Percentiles rank a stretch among this genome's conserved stretches.
phyloP scores from a whole-genome alignment of 2,113 vertebrate genomes.

The Crotophaga sulcirostris region DNA sequence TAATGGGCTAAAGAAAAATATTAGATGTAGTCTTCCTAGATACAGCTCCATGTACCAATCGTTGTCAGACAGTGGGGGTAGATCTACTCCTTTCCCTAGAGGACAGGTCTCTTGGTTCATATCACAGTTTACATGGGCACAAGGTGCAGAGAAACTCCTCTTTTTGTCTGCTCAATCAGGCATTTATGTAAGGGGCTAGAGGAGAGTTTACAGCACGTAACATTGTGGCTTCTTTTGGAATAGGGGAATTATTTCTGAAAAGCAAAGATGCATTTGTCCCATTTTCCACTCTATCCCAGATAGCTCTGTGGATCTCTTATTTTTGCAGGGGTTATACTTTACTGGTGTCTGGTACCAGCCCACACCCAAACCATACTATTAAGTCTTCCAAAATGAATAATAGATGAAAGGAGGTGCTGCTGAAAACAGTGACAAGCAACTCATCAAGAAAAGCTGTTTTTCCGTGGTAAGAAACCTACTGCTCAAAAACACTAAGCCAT shows the following conservation, averaged over 20 bases:
- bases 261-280: neutral
- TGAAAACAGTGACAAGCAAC: conserved; percentile 72
- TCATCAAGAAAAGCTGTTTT: conserved; percentile 75
- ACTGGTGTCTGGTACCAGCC: conserved; percentile 57
- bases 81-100: neutral
- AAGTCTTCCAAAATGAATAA: conserved; percentile 74
- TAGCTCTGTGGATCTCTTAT: neutral
- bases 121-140: neutral
- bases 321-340: conserved; percentile 38
- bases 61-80: neutral
- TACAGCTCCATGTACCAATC: neutral
- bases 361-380: conserved; percentile 59
- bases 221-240: neutral
- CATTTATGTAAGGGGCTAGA: neutral
- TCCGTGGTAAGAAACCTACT: conserved; percentile 65
- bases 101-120: neutral
- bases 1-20: neutral
- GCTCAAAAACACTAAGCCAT: conserved; percentile 61
- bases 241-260: neutral
- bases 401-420: conserved; percentile 75
- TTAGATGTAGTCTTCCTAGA: neutral
- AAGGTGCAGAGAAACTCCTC: neutral
- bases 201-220: neutral
- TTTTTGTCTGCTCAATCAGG: neutral
- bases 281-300: neutral